Conservation (phyloP, 92 coral and sea anemone species). For the Epizoanthus illoricatus region DNA sequence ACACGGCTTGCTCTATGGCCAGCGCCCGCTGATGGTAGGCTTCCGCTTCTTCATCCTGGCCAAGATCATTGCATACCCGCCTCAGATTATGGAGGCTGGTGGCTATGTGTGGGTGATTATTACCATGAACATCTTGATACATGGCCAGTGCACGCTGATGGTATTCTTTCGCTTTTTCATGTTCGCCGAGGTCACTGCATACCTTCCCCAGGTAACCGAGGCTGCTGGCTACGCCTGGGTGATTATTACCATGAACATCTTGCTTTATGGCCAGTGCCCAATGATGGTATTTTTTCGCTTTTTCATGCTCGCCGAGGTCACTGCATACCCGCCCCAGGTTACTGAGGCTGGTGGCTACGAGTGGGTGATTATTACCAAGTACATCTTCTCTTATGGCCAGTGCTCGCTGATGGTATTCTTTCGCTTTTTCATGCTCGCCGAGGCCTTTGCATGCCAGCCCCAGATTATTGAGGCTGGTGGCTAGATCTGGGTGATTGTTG, state of each 20-base stretch:
- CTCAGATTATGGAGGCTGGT: background rate
- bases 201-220: background rate
- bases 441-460: background rate
- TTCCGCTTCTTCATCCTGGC: background rate
- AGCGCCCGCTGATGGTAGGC: background rate
- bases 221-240: background rate
- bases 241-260: background rate
- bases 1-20: background rate
- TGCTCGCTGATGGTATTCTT: slow-evolving; percentile 4
- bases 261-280: slow-evolving; percentile 1
- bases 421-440: background rate
- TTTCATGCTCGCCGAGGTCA: slow-evolving; percentile 4
- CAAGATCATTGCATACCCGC: background rate
- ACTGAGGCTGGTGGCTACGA: background rate
- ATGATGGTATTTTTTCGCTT: too few species aligned
- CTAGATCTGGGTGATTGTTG: background rate
- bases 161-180: slow-evolving; percentile 8
- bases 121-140: background rate
- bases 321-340: slow-evolving; percentile 2
- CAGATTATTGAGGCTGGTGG: background rate
- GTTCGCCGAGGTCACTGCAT: background rate
- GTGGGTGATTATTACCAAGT: background rate
- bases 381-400: background rate
- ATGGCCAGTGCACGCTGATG: slow-evolving; percentile 9
- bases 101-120: background rate